Evolutionary conservation across 1,140 invertebrate genomes (phyloP).

Genomic region (Dendrolimus punctatus): DNA sequence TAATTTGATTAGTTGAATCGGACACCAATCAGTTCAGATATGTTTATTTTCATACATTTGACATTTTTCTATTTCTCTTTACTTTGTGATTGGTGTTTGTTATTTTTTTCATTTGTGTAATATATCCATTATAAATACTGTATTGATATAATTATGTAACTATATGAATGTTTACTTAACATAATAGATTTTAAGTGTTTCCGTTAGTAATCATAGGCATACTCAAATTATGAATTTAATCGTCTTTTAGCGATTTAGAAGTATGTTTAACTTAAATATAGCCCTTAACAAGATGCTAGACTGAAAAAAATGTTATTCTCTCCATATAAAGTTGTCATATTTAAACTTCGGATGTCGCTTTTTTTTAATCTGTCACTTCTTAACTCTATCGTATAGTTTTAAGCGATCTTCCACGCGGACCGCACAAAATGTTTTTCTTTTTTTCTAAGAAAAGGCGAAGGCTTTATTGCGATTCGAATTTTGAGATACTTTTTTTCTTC

Average conservation of each 20-base stretch:
- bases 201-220: constrained; percentile 54
- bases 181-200: constrained; percentile 53
- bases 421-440: constrained; percentile 47
- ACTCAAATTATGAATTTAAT: constrained; percentile 61
- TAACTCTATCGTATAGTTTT: constrained; percentile 3
- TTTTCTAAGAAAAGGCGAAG: constrained; percentile 21
- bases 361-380: too few species aligned
- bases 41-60: constrained; percentile 24
- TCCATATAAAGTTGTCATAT: constrained; percentile 6
- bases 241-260: constrained; percentile 38
- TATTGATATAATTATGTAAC: constrained; percentile 55
- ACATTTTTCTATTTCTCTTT: constrained; percentile 14
- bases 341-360: too few species aligned
- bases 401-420: constrained; percentile 53
- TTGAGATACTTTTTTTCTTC: constrained; percentile 31
- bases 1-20: constrained; percentile 22
- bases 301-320: constrained; percentile 23
- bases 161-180: constrained; percentile 22
- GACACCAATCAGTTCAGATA: constrained; percentile 52
- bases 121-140: constrained; percentile 53
- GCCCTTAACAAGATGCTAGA: constrained; percentile 48
- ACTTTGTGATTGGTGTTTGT: constrained; percentile 30
- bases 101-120: constrained; percentile 45
- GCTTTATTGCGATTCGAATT: constrained; percentile 38
- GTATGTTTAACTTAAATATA: constrained; percentile 32